Conservation (phyloP, 2,888 invertebrate species). For the Aromia moschata region DNA sequence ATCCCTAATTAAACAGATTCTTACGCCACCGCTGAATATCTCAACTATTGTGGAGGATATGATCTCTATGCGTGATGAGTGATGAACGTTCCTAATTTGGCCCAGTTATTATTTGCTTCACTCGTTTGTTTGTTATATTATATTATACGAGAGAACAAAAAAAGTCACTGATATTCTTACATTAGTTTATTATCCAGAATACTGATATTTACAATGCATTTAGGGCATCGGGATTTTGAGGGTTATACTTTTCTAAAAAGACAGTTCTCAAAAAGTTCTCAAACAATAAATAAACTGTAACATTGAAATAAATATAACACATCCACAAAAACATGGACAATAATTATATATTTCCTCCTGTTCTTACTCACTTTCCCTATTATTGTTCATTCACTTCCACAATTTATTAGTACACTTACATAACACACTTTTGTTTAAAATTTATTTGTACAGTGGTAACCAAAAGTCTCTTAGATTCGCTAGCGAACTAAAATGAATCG, state of each 20-base stretch:
- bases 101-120: no score
- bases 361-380: no score
- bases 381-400: no score
- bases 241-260: neutral
- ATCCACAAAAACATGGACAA: neutral
- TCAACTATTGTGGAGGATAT: no score
- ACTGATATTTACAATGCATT: slow-evolving; percentile 11
- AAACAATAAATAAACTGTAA: slow-evolving; percentile 7
- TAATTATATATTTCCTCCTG: no score
- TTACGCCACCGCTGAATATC: no score
- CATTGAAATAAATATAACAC: slow-evolving; percentile 1
- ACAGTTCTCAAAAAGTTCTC: neutral
- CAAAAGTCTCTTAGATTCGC: neutral
- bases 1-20: no score
- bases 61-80: no score
- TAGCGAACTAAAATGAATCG: neutral
- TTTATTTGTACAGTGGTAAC: neutral
- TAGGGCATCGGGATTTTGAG: neutral
- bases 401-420: slow-evolving; percentile 3
- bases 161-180: neutral
- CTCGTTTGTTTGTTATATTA: no score
- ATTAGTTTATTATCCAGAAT: slow-evolving; percentile 1
- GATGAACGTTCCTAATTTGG: no score
- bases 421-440: neutral
- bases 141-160: no score